Evolutionary conservation across 2,888 invertebrate genomes (phyloP).

Genomic region (Diabrotica balteata): DNA sequence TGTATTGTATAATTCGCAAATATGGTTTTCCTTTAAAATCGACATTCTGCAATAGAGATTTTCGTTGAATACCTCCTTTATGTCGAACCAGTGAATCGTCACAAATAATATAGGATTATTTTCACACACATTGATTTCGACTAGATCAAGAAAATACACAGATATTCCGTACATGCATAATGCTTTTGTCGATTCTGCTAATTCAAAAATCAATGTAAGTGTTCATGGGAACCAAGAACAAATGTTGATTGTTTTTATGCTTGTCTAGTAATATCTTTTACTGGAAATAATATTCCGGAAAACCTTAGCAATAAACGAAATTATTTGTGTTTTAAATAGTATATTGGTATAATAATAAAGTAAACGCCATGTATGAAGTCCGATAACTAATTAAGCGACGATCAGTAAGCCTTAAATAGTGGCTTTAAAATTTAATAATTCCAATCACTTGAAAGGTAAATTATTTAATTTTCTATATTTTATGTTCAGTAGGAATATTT

Average conservation of each 20-base stretch:
- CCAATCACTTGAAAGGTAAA: too few relatives aligned
- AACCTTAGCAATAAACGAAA: neutral
- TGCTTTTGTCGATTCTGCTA: slow-evolving; percentile 17
- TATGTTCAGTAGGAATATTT: too few relatives aligned
- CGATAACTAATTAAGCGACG: too few relatives aligned
- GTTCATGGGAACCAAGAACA: neutral
- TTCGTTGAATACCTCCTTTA: slow-evolving; percentile 53
- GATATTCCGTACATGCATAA: slow-evolving; percentile 23
- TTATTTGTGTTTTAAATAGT: too few relatives aligned
- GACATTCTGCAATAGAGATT: slow-evolving; percentile 43
- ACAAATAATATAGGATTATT: slow-evolving; percentile 57
- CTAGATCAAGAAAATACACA: slow-evolving; percentile 44
- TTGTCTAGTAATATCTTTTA: too few relatives aligned
- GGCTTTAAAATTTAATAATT: too few relatives aligned
- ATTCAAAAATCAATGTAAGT: slow-evolving; percentile 25
- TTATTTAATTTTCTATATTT: too few relatives aligned
- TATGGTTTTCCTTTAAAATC: slow-evolving; percentile 35
- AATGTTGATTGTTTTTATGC: too few relatives aligned
- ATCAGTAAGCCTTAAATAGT: too few relatives aligned
- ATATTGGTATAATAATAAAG: too few relatives aligned
- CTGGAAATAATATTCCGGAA: too few relatives aligned
- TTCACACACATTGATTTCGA: slow-evolving; percentile 53
- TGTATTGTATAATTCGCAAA: slow-evolving; percentile 27
- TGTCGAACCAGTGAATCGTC: slow-evolving; percentile 53
- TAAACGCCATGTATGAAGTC: too few relatives aligned